Evolutionary conservation across 1,140 invertebrate genomes (phyloP), one percentile per base, ranked within the genome.

Genomic region (Chionoecetes opilio): DNA sequence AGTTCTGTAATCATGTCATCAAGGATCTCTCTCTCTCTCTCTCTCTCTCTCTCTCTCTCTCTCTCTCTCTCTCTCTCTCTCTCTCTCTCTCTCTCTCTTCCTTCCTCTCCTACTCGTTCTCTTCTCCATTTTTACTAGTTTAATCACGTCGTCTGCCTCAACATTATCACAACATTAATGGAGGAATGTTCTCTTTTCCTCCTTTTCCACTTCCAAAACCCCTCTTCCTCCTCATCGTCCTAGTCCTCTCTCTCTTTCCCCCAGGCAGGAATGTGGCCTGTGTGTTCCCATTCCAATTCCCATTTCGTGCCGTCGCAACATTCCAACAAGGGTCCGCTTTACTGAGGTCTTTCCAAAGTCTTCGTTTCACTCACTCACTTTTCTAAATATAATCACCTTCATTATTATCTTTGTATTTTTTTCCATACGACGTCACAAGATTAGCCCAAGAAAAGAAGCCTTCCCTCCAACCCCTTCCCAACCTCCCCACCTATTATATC

Each of bases 151-250:
- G 63, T 75, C 63, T n/a, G 63, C 21, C 63, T 75, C 63, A 75
- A 75, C 63, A 75, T 75, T 75, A 75, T 75, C 63, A 75, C 63
- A 75, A 75, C 63, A 75, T 75, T 75, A 75, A 75, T 75, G 63
- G 63, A 75, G 63, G 63, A 75, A 75, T 75, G 63, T 75, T 75
- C 21, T n/a, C 21, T 75, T 8, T 26, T n/a, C 21, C 63, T 75
- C 63, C 63, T 75, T 21, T 2, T n/a, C n/a, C 21, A n/a, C 63
- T 8, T 26, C 9, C 53, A 14, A 8, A 8, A 3, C 9, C 26
- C 53, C 53, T 26, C 9, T 21, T 63, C 53, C 53, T 41, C 38
- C 38, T 41, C 38, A 3, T 41, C 38, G 5, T 41, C 38, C 38
- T 41, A 3, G 38, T 41, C 38, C 38, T 41, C 38, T 21, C 3